phyloP scores from a whole-genome alignment of 2,113 vertebrate species.

The Chrysemys picta region DNA sequence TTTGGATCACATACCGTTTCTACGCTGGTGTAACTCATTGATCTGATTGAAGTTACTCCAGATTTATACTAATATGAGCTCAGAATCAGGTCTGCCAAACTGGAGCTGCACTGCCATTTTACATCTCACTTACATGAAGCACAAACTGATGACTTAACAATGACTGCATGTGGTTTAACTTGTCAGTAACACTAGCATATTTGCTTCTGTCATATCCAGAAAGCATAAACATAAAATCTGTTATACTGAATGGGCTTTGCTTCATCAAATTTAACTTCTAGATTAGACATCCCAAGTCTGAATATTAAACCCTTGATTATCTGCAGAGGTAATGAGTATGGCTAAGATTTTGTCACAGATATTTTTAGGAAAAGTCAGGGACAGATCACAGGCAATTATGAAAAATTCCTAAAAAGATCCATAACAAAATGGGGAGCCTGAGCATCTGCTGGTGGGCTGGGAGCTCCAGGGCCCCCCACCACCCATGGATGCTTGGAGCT shows the following conservation, averaged over 20 bases:
- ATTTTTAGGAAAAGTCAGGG: no score
- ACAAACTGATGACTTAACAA: neutral
- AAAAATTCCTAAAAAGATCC: no score
- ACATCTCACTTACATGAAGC: neutral
- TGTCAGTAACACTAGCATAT: neutral
- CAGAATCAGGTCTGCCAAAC: neutral
- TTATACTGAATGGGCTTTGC: neutral
- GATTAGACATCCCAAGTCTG: neutral
- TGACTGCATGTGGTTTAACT: neutral
- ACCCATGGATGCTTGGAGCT: no score
- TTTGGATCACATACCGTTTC: neutral
- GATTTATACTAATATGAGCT: neutral
- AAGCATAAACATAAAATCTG: neutral
- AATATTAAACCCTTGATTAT: neutral
- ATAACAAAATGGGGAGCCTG: no score
- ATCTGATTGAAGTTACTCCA: neutral
- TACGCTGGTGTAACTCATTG: neutral
- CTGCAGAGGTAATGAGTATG: neutral
- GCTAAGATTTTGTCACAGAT: no score
- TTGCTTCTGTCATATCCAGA: conserved; percentile 7
- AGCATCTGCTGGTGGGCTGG: no score
- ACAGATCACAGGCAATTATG: no score
- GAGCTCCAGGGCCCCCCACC: no score
- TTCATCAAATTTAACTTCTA: neutral
- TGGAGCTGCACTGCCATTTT: neutral